A percentile compares a stretch with the other conserved stretches of the same genome.
Conservation (phyloP, 1,140 invertebrate species). For the Meloidogyne hapla region DNA sequence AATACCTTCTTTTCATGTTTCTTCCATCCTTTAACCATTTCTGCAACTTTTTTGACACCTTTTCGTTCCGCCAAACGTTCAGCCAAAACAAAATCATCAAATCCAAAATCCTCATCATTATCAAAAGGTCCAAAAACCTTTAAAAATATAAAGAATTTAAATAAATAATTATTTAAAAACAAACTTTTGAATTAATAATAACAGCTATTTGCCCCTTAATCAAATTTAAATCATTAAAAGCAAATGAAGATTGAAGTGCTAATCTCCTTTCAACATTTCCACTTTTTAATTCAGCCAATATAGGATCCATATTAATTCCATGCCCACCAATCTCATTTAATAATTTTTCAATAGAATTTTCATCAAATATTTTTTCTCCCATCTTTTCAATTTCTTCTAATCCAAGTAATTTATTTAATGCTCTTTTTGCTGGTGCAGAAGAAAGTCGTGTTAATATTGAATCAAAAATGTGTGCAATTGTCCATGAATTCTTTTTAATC, state of each 20-base stretch:
- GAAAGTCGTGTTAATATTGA: slow-evolving; percentile 69
- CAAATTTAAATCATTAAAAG: slow-evolving; percentile 53
- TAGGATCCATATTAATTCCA: slow-evolving; percentile 66
- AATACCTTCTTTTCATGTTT: slow-evolving; percentile 40
- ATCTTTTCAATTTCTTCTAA: slow-evolving; percentile 66
- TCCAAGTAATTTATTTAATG: slow-evolving; percentile 73
- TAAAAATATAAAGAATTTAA: slow-evolving; percentile 17
- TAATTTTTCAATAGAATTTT: slow-evolving; percentile 55
- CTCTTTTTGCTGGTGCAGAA: slow-evolving; percentile 70
- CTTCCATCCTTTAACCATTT: slow-evolving; percentile 51
- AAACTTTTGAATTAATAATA: slow-evolving; percentile 83
- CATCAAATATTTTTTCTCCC: not conserved
- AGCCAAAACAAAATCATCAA: slow-evolving; percentile 84
- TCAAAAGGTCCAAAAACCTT: slow-evolving; percentile 76
- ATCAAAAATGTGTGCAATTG: slow-evolving; percentile 65
- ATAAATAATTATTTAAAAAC: slow-evolving; percentile 12
- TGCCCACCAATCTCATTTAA: slow-evolving; percentile 65
- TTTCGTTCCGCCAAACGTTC: slow-evolving; percentile 73
- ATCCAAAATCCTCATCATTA: slow-evolving; percentile 76
- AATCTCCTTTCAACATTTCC: not conserved
- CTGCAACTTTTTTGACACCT: slow-evolving; percentile 49
- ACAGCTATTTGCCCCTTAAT: slow-evolving; percentile 71
- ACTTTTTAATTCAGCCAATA: slow-evolving; percentile 60
- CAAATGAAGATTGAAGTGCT: slow-evolving; percentile 23
- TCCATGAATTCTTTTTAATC: slow-evolving; percentile 54